phyloP scores from a whole-genome alignment of 2,113 vertebrate species.

The Heterotis niloticus region DNA sequence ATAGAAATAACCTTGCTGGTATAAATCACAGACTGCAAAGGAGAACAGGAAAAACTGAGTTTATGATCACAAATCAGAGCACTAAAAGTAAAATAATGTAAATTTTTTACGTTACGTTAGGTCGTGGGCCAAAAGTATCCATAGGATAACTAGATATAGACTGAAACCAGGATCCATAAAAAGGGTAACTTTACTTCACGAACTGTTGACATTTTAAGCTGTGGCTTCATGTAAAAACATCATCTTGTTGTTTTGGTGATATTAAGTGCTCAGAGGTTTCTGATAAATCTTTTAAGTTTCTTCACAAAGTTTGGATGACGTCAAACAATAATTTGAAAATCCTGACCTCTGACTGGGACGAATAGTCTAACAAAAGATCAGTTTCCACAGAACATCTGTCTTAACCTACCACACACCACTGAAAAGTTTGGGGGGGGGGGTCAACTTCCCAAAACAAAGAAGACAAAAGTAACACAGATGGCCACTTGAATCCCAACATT shows the following conservation, averaged over 20 bases:
- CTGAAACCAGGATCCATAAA: not conserved
- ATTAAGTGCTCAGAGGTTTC: too few relatives aligned
- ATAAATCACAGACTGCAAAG: not conserved
- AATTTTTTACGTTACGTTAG: not conserved
- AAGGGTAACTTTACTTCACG: not conserved
- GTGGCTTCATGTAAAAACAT: not conserved
- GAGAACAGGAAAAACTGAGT: too few relatives aligned
- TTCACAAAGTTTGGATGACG: not conserved
- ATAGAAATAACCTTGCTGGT: slow-evolving; percentile 3
- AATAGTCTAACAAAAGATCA: not conserved
- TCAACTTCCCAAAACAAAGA: slow-evolving; percentile 12
- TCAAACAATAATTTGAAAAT: not conserved
- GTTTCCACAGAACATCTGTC: not conserved
- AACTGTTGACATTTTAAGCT: not conserved
- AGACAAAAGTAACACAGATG: slow-evolving; percentile 25
- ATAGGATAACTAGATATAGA: not conserved
- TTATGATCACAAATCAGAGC: not conserved
- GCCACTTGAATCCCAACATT: slow-evolving; percentile 12
- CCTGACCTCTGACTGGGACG: not conserved
- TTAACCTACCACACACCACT: not conserved
- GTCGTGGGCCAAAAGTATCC: not conserved
- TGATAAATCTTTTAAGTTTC: not conserved
- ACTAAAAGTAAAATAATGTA: not conserved
- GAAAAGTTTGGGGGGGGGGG: not conserved
- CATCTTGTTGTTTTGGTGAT: not conserved